Conservation (phyloP, 2,888 invertebrate species). For the Sarcophaga subvicina region DNA sequence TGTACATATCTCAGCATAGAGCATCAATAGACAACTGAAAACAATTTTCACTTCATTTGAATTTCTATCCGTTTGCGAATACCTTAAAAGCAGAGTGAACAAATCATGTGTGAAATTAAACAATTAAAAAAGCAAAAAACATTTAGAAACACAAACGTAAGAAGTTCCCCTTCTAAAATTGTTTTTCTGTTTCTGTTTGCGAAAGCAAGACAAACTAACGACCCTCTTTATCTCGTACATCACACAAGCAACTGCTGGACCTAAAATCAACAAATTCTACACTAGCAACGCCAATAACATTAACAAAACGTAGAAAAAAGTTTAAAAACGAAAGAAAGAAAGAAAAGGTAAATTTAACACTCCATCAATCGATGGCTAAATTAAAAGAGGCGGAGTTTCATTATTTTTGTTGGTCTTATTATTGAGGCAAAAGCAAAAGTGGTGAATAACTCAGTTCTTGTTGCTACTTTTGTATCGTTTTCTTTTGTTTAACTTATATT, state of each 20-base stretch:
- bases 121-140: not conserved
- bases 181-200: not conserved
- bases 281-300: no score
- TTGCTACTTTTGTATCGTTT: not conserved
- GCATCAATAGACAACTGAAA: no score
- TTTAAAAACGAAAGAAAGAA: not conserved
- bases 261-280: not conserved
- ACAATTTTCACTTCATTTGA: no score
- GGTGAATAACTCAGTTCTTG: constrained; percentile 29
- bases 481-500: constrained; percentile 13
- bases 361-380: constrained; percentile 79
- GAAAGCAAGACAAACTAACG: constrained; percentile 49
- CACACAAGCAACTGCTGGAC: constrained; percentile 34
- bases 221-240: constrained; percentile 11
- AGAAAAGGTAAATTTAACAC: constrained; percentile 74
- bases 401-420: not conserved
- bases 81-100: no score
- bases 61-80: no score
- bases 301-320: no score
- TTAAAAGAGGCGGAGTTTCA: constrained; percentile 78
- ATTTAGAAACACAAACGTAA: not conserved
- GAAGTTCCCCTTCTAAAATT: not conserved
- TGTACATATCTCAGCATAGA: no score
- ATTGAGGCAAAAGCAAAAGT: constrained; percentile 21
- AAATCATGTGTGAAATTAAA: not conserved